phyloP scores from a whole-genome alignment of 2,797 vertebrate genomes.

The Chelon labrosus region DNA sequence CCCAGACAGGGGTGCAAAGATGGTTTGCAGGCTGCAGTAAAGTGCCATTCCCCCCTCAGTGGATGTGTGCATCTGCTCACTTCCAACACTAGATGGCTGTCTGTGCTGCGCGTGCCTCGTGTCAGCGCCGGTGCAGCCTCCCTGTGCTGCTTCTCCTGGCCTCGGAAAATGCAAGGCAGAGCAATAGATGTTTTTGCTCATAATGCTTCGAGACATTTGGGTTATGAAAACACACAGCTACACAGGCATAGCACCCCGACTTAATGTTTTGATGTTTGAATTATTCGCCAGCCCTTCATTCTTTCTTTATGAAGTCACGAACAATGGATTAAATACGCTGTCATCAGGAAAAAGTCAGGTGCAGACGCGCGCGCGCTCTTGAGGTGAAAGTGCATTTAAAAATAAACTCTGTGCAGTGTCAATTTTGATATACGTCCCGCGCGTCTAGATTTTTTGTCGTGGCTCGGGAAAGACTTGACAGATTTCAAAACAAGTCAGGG shows the following conservation, averaged over 20 bases:
- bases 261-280: constrained; percentile 85
- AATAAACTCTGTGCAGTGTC: constrained; percentile 80
- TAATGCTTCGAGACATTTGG: constrained; percentile 83
- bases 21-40: constrained; percentile 25
- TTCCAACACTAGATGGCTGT: constrained; percentile 86
- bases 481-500: constrained; percentile 72
- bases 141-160: constrained; percentile 57
- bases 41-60: constrained; percentile 14
- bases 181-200: constrained; percentile 79
- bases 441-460: constrained; percentile 57
- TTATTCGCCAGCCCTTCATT: constrained; percentile 77
- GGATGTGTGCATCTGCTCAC: constrained; percentile 43
- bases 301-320: constrained; percentile 71
- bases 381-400: constrained; percentile 83
- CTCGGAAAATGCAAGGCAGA: constrained; percentile 72
- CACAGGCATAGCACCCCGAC: constrained; percentile 79
- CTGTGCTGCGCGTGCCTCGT: constrained; percentile 72
- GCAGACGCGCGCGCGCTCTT: constrained; percentile 50
- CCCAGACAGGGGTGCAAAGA: constrained; percentile 36
- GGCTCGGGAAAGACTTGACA: constrained; percentile 68
- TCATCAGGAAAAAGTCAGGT: constrained; percentile 76
- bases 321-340: constrained; percentile 78
- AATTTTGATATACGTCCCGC: constrained; percentile 66
- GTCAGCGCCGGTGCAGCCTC: constrained; percentile 32
- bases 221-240: constrained; percentile 85